A percentile compares a stretch with the other conserved stretches of the same genome.
phyloP scores from a whole-genome alignment of 2,113 vertebrate species.

The Tragelaphus buxtoni region DNA sequence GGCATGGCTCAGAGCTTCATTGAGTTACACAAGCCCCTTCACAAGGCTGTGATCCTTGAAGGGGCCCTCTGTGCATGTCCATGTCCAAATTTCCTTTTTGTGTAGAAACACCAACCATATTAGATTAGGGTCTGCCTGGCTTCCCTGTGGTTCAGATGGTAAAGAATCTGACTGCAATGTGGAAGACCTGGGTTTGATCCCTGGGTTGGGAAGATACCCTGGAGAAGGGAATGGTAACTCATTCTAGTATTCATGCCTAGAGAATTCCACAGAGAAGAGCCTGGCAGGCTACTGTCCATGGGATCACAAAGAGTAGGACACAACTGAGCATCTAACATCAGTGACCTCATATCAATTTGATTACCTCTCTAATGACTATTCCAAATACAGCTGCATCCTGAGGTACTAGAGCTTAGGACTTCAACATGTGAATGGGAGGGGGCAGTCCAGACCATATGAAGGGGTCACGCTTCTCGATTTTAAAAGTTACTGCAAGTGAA shows the following conservation, averaged over 20 bases:
- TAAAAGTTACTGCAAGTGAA: neutral
- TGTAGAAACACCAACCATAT: neutral
- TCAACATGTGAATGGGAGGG: neutral
- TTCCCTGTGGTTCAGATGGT: neutral
- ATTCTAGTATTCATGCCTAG: neutral
- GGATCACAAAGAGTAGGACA: neutral
- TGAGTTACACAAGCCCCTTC: neutral
- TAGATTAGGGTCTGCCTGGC: neutral
- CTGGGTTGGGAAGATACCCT: neutral
- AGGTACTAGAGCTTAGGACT: neutral
- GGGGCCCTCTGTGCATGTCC: rapidly evolving
- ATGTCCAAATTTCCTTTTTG: neutral
- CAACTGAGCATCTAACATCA: neutral
- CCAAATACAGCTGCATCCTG: neutral
- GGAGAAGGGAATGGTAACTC: neutral
- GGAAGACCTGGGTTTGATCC: neutral
- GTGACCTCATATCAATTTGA: neutral
- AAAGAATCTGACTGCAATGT: neutral
- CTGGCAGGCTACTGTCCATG: neutral
- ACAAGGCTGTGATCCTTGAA: neutral
- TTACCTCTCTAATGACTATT: neutral
- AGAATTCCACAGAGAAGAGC: neutral
- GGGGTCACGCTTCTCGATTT: neutral
- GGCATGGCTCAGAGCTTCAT: neutral
- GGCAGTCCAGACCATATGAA: neutral